These are phyloP conservation scores for Lasioglossum morio DNA, from an alignment of 2,888 invertebrate genomes.

Conservation along the genomic window DNA sequence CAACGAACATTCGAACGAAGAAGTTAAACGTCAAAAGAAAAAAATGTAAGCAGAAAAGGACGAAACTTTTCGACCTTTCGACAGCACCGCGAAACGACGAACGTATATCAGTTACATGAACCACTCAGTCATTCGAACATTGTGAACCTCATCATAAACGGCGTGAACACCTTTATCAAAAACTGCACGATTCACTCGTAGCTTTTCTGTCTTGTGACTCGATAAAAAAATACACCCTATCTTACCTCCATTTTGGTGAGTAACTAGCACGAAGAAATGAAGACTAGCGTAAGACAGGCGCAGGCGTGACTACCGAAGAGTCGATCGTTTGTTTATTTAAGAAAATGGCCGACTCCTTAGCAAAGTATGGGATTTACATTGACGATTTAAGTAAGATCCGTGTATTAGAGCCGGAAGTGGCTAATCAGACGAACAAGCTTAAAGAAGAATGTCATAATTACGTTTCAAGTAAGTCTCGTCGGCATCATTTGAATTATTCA, in stretches of 20 bases:
- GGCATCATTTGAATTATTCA: not conserved
- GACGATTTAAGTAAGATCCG: conserved; percentile 95
- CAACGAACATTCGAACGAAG: conserved; percentile 28
- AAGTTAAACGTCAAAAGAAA: conserved; percentile 70
- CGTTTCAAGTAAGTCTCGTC: conserved; percentile 90
- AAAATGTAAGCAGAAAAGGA: conserved; percentile 70
- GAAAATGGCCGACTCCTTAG: conserved; percentile 90
- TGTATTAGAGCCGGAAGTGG: conserved; percentile 91
- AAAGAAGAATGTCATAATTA: conserved; percentile 95
- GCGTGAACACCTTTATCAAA: conserved; percentile 11
- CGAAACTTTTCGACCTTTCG: conserved; percentile 31
- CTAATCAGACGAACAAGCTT: conserved; percentile 92
- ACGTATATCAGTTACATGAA: conserved; percentile 26
- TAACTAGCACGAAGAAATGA: conserved; percentile 61
- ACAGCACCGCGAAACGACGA: conserved; percentile 15
- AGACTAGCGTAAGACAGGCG: conserved; percentile 35
- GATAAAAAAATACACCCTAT: conserved; percentile 52
- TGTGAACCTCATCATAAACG: conserved; percentile 46
- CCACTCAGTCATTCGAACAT: conserved; percentile 35
- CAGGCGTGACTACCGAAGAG: conserved; percentile 43
- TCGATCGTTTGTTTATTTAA: conserved; percentile 59
- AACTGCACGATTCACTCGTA: conserved; percentile 38
- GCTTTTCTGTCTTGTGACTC: conserved; percentile 38
- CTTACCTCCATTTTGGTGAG: conserved; percentile 64
- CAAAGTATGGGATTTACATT: conserved; percentile 93